Conservation (phyloP, 2,113 vertebrate genomes). For the Pteropus alecto region DNA sequence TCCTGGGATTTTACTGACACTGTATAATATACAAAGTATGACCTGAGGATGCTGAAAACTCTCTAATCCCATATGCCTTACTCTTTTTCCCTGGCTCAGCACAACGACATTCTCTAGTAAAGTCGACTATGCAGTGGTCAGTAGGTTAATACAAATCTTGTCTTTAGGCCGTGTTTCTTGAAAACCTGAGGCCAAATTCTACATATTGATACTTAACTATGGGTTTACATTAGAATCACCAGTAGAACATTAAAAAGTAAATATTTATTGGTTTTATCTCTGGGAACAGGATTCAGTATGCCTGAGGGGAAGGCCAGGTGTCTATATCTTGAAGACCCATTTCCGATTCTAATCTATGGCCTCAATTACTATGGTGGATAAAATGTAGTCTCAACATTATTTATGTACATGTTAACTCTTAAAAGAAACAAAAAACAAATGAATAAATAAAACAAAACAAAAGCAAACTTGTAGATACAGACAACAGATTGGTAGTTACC, state of each 20-base stretch:
- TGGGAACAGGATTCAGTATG: neutral
- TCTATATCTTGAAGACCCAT: neutral
- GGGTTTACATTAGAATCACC: neutral
- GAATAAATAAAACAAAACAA: neutral
- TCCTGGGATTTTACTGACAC: neutral
- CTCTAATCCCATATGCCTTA: neutral
- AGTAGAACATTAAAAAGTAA: neutral
- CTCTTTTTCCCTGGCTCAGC: neutral
- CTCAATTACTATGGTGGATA: neutral
- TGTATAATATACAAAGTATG: neutral
- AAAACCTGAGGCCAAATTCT: neutral
- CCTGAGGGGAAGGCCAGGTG: rapidly evolving
- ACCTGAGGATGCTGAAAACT: neutral
- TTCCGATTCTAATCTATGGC: neutral
- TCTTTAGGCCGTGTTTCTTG: neutral
- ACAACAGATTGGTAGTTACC: neutral
- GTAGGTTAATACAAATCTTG: neutral
- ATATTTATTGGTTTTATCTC: neutral
- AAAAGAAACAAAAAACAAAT: neutral
- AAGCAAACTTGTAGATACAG: neutral
- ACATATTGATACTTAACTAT: neutral
- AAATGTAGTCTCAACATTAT: neutral
- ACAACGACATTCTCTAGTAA: neutral
- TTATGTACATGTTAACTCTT: neutral
- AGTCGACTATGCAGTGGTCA: neutral